These are phyloP conservation scores for Melipona beecheii DNA, from an alignment of 2,888 invertebrate species.

Conservation along the genomic window DNA sequence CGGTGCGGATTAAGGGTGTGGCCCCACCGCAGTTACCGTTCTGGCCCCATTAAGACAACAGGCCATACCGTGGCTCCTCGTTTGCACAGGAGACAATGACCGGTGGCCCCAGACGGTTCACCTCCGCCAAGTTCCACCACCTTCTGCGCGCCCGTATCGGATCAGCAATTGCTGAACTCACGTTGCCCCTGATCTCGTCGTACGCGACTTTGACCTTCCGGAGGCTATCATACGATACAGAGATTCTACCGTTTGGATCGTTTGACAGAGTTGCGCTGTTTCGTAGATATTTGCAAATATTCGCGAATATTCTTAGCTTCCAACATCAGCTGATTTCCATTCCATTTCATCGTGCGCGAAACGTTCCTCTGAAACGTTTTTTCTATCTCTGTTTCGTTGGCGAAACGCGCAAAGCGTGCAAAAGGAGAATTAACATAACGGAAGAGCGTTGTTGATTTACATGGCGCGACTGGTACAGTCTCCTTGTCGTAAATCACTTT, in stretches of 20 bases:
- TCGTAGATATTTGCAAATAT: background rate
- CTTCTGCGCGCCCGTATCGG: conserved; percentile 25
- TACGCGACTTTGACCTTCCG: background rate
- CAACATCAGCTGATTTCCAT: background rate
- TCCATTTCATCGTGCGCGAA: background rate
- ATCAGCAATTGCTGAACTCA: background rate
- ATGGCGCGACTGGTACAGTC: background rate
- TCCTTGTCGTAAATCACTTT: conserved; percentile 24
- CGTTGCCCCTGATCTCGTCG: background rate
- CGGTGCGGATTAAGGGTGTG: conserved; percentile 65
- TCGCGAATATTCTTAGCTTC: background rate
- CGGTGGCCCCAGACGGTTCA: conserved; percentile 53
- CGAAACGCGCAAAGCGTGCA: background rate
- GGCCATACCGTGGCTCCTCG: conserved; percentile 48
- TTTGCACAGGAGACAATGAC: conserved; percentile 65
- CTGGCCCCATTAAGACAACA: conserved; percentile 65
- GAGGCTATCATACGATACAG: background rate
- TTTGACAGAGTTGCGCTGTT: background rate
- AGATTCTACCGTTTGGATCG: background rate
- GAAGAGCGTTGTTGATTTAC: conserved; percentile 24
- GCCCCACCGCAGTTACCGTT: conserved; percentile 63
- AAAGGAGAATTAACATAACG: background rate
- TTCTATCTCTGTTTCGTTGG: background rate
- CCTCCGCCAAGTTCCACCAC: conserved; percentile 33
- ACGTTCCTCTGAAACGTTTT: no score